A percentile compares a stretch with the other conserved stretches of the same genome.
Evolutionary conservation across 2,888 invertebrate genomes (phyloP).

Genomic region (Napeogenes sylphis): DNA sequence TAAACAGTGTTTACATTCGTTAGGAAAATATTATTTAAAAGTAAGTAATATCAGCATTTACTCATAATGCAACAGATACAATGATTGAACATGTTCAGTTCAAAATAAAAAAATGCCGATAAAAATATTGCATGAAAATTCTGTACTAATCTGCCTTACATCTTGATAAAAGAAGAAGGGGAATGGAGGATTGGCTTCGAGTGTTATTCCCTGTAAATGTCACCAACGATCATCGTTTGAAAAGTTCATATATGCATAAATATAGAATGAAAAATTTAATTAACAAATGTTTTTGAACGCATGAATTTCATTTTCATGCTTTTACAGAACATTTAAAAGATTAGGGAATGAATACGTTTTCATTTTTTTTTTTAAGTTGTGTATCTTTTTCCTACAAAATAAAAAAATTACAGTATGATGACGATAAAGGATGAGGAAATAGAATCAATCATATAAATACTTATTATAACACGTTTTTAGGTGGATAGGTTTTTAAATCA

Average conservation of each 20-base stretch:
- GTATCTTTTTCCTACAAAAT: no score
- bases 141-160: slow-evolving; percentile 25
- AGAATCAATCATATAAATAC: no score
- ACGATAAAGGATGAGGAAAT: no score
- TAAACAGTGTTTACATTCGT: no score
- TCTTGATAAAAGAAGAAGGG: slow-evolving; percentile 33
- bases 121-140: slow-evolving; percentile 27
- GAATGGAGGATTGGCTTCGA: slow-evolving; percentile 37
- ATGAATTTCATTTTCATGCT: slow-evolving; percentile 15
- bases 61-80: no score
- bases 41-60: no score
- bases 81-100: no score
- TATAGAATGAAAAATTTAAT: no score
- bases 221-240: slow-evolving; percentile 57
- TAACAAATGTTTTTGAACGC: slow-evolving; percentile 1
- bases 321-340: slow-evolving; percentile 5
- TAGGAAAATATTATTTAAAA: no score
- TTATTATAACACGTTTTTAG: no score
- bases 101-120: slow-evolving; percentile 10
- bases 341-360: not conserved
- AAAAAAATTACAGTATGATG: no score
- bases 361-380: slow-evolving; percentile 3
- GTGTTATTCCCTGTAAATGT: slow-evolving; percentile 71
- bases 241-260: slow-evolving; percentile 28
- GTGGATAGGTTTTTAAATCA: no score